Base-by-base conservation (phyloP, 2,888 invertebrate species). In the Phyto melanocephala region DNA sequence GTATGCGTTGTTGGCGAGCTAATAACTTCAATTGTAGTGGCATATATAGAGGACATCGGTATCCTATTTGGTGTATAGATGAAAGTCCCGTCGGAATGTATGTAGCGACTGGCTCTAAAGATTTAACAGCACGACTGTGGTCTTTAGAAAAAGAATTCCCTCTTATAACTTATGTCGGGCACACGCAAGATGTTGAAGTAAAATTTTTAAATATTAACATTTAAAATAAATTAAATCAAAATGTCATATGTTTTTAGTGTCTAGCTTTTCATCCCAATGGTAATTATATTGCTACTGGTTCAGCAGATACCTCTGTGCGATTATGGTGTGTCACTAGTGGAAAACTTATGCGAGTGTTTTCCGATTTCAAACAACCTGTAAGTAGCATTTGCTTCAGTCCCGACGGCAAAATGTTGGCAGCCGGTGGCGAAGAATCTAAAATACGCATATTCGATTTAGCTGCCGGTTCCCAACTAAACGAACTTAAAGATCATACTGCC, bases 191-290 rank as follows among this genome's bases (percentile, higher is more conserved):
- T 92, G 95, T 98, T 22, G 96, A 97, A 89, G 96, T 97, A 91
- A 92, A 93, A 91, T 7, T 10, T 2, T 20, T 33, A 47, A 52
- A 62, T 54, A 40, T 33, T 76, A 60, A 56, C n/a, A 17, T 3
- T 35, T 10, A 37, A 10, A 15, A 7, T 37, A 15, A n/a, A 11
- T 35, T 24, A 50, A 37, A 22, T 28, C 3, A 28, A 28, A 28
- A 28, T 28, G n/a, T n/a, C n/a, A n/a, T n/a, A n/a, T 15, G 1
- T 17, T 74, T 74, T 47, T 71, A 91, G 90, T 88, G 90, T 70
- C 81, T 91, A n/a, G 94, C 95, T 87, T 98, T 98, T 92, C 98
- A 98, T 92, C 97, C 98, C 0, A 98, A 98, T 91, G 95, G 96
- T 85, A 94, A 95, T 86, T 98, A 98, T 90, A 89, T 98, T 85